Conservation (phyloP, 2,797 vertebrate species). For the Myioborus melanocephalus region DNA sequence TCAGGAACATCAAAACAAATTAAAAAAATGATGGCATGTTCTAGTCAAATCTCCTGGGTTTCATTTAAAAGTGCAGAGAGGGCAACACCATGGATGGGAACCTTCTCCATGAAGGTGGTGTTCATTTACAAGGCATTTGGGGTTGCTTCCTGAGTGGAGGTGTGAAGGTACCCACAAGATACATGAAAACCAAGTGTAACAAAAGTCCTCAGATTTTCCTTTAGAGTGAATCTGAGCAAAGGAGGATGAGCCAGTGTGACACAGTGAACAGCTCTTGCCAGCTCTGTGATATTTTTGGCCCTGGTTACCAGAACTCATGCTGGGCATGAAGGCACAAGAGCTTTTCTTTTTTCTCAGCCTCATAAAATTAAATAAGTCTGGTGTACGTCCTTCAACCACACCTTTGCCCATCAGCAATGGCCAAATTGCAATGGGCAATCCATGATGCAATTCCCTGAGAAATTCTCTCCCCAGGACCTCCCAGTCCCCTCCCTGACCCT, state of each 20-base stretch:
- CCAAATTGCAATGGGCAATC: neutral
- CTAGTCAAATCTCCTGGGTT: neutral
- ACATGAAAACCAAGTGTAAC: neutral
- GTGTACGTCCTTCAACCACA: neutral
- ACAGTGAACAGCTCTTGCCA: accelerated
- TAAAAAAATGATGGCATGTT: accelerated
- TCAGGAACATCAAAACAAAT: neutral
- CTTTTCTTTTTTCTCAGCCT: neutral
- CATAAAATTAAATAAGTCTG: neutral
- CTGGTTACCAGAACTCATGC: neutral
- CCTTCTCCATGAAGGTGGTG: neutral
- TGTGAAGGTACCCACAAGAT: neutral
- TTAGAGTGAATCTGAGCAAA: neutral
- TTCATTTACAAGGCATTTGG: neutral
- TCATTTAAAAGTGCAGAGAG: neutral
- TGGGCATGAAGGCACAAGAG: neutral
- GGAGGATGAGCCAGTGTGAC: neutral
- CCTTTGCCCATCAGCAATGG: neutral
- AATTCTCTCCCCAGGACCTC: neutral
- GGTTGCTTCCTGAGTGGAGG: neutral
- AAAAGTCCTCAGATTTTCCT: neutral
- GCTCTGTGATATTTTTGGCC: neutral
- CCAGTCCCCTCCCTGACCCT: accelerated
- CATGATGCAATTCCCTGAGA: neutral
- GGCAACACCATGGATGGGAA: neutral